These are phyloP conservation scores for Anarrhichthys ocellatus DNA, from an alignment of 2,113 vertebrate species.

Conservation along the genomic window DNA sequence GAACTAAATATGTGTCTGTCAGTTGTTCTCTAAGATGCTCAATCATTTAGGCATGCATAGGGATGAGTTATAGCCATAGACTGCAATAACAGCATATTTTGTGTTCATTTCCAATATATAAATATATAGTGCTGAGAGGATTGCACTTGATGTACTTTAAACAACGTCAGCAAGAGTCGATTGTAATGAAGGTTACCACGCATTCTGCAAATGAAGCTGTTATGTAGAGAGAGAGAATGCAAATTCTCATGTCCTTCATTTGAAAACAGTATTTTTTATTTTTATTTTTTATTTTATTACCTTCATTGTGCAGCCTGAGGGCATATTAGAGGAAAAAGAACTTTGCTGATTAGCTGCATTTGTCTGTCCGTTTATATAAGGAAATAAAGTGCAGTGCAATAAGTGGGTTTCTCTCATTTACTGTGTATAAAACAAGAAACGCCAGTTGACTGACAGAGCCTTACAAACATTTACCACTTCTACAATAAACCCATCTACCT, in stretches of 20 bases:
- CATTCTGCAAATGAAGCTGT: neutral
- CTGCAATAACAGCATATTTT: neutral
- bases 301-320: neutral
- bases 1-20: neutral
- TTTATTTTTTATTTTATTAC: neutral
- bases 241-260: neutral
- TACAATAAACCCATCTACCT: neutral
- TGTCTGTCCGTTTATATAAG: neutral
- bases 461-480: neutral
- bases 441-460: neutral
- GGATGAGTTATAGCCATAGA: neutral
- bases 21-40: neutral
- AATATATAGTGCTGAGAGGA: neutral
- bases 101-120: neutral
- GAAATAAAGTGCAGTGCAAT: neutral
- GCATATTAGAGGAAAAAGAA: neutral
- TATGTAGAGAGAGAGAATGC: neutral
- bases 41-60: neutral
- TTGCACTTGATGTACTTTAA: neutral
- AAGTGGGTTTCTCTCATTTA: neutral
- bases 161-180: neutral
- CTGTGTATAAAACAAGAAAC: slow-evolving; percentile 9
- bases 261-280: neutral
- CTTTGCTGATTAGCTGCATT: neutral
- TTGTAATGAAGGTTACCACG: neutral